Evolutionary conservation across 2,113 vertebrate species (phyloP), one percentile per base, ranked within the genome.

Genomic region (Thamnophis sirtalis): DNA sequence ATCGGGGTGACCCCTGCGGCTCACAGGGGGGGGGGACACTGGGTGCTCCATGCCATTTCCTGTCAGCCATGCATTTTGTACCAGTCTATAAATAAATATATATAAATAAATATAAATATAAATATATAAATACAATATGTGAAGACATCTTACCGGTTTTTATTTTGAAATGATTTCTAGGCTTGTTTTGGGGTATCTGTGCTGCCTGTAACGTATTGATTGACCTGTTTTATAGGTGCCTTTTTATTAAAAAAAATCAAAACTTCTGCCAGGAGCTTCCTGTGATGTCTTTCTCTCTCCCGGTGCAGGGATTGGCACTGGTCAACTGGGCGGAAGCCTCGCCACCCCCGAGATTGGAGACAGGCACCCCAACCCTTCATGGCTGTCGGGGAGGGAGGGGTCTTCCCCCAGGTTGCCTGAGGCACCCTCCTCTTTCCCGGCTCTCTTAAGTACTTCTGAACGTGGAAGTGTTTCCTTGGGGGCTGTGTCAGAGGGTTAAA

Each of bases 151-250:
- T 97, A 96, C 94, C 97, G 97, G 97, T 96, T 98, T 98, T 98
- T 98, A 98, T 98, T 98, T 97, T 98, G 97, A 98, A 96, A 98
- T 97, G 94, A 97, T 98, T 98, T 98, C 96, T 98, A 98, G 98
- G 98, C 97, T 98, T 98, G 97, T 98, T 98, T 97, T 97, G 97
- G 97, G 73, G 97, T 98, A 97, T 98, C 97, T 97, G 98, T 98
- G 98, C 97, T 98, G 98, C 97, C 97, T 98, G 98, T 98, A 98
- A 97, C 97, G 97, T 98, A 98, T 97, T 98, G 98, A 98, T 97
- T 98, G 98, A 97, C 98, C 97, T 98, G 98, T 98, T 98, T 98
- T 98, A 98, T 98, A 98, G 98, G 98, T 98, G 98, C 98, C 97
- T 98, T 98, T 98, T 98, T 98, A 98, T 98, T 98, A 98, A 98